Conservation (phyloP, 2,888 invertebrate species). For the Orchesella flavescens region DNA sequence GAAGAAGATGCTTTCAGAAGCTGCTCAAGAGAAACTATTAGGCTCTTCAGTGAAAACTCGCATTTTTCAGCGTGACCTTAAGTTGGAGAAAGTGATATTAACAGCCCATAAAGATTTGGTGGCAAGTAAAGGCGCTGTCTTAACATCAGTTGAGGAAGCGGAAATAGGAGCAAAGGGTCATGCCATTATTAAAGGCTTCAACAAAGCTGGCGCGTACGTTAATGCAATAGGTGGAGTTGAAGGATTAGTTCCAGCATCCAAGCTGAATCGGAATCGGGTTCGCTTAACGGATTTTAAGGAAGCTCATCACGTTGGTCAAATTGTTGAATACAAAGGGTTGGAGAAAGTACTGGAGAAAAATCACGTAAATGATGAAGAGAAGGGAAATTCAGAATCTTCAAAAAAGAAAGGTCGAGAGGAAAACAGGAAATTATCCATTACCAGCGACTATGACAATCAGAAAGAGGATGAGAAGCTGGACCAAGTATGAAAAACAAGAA, state of each 20-base stretch:
- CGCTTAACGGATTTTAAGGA: constrained; percentile 72
- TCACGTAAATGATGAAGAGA: constrained; percentile 26
- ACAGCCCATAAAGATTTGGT: constrained; percentile 75
- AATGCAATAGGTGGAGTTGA: too few species aligned
- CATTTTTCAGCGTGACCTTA: constrained; percentile 80
- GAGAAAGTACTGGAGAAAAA: not conserved
- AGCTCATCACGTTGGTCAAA: constrained; percentile 74
- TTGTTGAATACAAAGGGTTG: constrained; percentile 74
- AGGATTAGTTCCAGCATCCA: constrained; percentile 61
- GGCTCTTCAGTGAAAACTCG: too few species aligned
- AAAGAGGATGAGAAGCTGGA: not conserved
- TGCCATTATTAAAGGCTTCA: too few species aligned
- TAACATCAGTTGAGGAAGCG: constrained; percentile 27
- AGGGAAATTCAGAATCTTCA: too few species aligned
- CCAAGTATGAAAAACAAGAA: constrained; percentile 39
- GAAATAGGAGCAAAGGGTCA: too few species aligned
- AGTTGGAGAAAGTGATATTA: constrained; percentile 77
- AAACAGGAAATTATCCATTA: too few species aligned
- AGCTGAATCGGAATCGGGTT: constrained; percentile 72
- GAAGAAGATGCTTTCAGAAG: too few species aligned
- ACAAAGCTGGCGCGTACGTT: too few species aligned
- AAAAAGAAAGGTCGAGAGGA: too few species aligned
- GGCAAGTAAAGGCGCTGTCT: too few species aligned
- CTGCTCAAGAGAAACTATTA: too few species aligned
- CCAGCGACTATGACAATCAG: constrained; percentile 27